Conservation (phyloP, 2,888 invertebrate species). For the Exocentrus adspersus region DNA sequence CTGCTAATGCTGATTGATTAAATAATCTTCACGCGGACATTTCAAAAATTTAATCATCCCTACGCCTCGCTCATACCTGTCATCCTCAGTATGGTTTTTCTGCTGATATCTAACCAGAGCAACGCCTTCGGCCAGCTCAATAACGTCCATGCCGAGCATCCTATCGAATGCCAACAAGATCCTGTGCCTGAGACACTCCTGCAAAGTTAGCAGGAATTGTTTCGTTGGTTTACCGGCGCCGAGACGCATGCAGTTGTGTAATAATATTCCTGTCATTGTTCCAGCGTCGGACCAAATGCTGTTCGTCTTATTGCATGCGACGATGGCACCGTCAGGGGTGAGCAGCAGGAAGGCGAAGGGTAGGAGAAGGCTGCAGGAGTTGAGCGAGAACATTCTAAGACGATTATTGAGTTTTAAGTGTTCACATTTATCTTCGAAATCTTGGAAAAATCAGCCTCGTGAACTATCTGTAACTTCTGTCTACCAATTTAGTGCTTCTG, state of each 20-base stretch:
- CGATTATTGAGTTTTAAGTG: no score
- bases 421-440: no score
- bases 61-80: constrained; percentile 33
- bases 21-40: no score
- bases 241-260: constrained; percentile 46
- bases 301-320: constrained; percentile 29
- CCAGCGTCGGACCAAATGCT: constrained; percentile 46
- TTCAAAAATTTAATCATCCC: background rate
- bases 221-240: constrained; percentile 31
- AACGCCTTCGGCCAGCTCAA: constrained; percentile 72
- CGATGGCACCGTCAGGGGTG: constrained; percentile 22
- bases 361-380: constrained; percentile 25
- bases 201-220: constrained; percentile 39
- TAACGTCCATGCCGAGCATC: constrained; percentile 69
- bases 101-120: constrained; percentile 66
- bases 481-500: no score
- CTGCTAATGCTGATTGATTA: no score
- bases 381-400: constrained; percentile 34
- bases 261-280: constrained; percentile 47
- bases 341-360: constrained; percentile 28
- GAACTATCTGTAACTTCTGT: no score
- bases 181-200: constrained; percentile 66
- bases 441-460: no score
- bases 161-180: constrained; percentile 70
- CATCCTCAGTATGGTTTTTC: constrained; percentile 60